phyloP scores from a whole-genome alignment of 2,888 invertebrate species.

The Synanthedon myopaeformis region DNA sequence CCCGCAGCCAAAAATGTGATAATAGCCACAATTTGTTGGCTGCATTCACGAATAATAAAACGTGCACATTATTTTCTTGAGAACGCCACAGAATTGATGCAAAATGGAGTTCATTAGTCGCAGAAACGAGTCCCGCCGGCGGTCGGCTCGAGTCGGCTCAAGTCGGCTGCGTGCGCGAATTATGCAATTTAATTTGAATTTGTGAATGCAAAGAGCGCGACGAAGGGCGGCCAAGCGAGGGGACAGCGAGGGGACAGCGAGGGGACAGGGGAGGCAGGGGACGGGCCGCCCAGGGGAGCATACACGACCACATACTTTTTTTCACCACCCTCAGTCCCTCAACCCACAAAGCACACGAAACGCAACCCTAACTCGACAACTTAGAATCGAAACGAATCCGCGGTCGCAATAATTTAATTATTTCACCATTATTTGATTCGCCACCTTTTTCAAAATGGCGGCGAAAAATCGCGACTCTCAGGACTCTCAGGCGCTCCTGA shows the following conservation, averaged over 20 bases:
- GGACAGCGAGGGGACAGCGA: conserved; percentile 15
- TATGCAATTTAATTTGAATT: conserved; percentile 66
- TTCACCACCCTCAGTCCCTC: conserved; percentile 40
- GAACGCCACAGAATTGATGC: conserved; percentile 7
- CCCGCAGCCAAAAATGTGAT: background rate
- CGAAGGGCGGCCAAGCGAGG: conserved; percentile 7
- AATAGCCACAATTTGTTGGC: background rate
- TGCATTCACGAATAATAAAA: background rate
- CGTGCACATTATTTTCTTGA: conserved; percentile 1
- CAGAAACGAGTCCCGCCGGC: conserved; percentile 23
- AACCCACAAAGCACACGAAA: conserved; percentile 20
- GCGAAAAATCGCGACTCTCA: conserved; percentile 16
- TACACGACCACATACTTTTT: conserved; percentile 41
- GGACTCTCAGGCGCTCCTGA: background rate
- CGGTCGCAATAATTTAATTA: conserved; percentile 51
- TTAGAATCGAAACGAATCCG: conserved; percentile 26
- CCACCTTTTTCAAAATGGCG: conserved; percentile 68
- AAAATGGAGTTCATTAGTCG: conserved; percentile 50
- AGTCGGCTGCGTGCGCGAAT: conserved; percentile 26
- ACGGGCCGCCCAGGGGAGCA: conserved; percentile 29
- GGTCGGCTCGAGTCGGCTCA: conserved; percentile 5
- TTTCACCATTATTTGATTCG: conserved; percentile 66
- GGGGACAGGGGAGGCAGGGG: conserved; percentile 14
- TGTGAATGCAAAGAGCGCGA: conserved; percentile 31
- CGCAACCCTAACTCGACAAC: conserved; percentile 31